A percentile compares a stretch with the other conserved stretches of the same genome.
Conservation (phyloP, 1,140 invertebrate genomes). For the Tenebrio molitor region DNA sequence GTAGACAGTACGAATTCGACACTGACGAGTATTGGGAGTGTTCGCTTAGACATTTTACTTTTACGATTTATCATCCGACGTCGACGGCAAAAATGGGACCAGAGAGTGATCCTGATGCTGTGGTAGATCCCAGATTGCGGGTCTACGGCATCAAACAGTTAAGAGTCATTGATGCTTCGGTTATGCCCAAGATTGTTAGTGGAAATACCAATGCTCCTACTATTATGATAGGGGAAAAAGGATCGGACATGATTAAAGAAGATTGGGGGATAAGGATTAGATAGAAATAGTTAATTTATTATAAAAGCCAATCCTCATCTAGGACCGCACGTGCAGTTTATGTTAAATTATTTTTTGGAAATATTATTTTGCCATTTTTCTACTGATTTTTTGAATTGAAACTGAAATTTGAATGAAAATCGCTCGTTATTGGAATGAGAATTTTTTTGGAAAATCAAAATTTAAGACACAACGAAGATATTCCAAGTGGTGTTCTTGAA, state of each 20-base stretch:
- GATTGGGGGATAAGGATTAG: slow-evolving; percentile 68
- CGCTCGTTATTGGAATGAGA: too few species aligned
- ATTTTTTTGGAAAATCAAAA: too few species aligned
- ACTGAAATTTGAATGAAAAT: too few species aligned
- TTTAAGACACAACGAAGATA: too few species aligned
- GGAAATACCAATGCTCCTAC: slow-evolving; percentile 77
- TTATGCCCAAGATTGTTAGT: slow-evolving; percentile 76
- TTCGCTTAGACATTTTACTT: slow-evolving; percentile 83
- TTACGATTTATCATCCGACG: slow-evolving; percentile 88
- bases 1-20: slow-evolving; percentile 78
- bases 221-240: slow-evolving; percentile 78
- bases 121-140: slow-evolving; percentile 79
- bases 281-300: background rate
- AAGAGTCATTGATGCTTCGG: slow-evolving; percentile 75
- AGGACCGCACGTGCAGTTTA: background rate
- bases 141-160: slow-evolving; percentile 72
- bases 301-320: too few species aligned
- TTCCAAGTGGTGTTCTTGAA: too few species aligned
- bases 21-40: slow-evolving; percentile 92
- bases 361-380: too few species aligned
- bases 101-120: slow-evolving; percentile 78
- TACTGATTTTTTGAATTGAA: too few species aligned
- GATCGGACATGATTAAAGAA: slow-evolving; percentile 75
- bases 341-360: background rate
- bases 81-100: slow-evolving; percentile 92